Evolutionary conservation across 2,888 invertebrate genomes (phyloP).

Genomic region (Apamea monoglypha): DNA sequence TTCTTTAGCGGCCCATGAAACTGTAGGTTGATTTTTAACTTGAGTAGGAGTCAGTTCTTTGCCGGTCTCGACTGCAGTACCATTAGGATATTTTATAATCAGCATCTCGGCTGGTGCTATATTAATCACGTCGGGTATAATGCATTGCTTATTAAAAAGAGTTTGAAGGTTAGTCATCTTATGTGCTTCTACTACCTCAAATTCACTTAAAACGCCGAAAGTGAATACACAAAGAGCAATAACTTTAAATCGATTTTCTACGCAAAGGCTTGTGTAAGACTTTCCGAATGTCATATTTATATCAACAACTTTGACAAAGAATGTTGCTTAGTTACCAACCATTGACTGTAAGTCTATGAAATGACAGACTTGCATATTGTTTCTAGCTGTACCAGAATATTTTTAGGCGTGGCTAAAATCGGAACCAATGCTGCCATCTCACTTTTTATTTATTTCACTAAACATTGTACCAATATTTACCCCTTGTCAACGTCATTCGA

Average conservation of each 20-base stretch:
- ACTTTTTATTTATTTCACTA: background rate
- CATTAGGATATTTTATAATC: slow-evolving; percentile 88
- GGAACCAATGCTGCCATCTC: background rate
- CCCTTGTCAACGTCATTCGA: background rate
- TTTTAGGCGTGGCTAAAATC: background rate
- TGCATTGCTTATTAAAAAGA: slow-evolving; percentile 88
- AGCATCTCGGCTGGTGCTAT: slow-evolving; percentile 88
- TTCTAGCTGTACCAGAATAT: background rate
- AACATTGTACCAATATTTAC: background rate
- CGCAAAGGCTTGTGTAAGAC: slow-evolving; percentile 1
- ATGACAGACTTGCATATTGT: background rate
- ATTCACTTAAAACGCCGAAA: slow-evolving; percentile 6
- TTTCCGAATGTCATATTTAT: slow-evolving; percentile 40
- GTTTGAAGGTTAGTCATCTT: slow-evolving; percentile 78
- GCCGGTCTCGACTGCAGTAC: slow-evolving; percentile 89
- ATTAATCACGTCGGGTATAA: slow-evolving; percentile 93
- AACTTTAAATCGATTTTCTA: background rate
- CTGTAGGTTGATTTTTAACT: slow-evolving; percentile 92
- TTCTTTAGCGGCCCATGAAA: slow-evolving; percentile 91
- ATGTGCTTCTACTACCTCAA: background rate
- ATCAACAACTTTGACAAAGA: slow-evolving; percentile 58
- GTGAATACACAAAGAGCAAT: slow-evolving; percentile 6
- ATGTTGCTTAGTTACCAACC: slow-evolving; percentile 59
- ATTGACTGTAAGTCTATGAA: slow-evolving; percentile 3
- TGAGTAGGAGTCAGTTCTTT: slow-evolving; percentile 93